Conservation (phyloP, 2,113 vertebrate genomes). For the Crotalus viridis region DNA sequence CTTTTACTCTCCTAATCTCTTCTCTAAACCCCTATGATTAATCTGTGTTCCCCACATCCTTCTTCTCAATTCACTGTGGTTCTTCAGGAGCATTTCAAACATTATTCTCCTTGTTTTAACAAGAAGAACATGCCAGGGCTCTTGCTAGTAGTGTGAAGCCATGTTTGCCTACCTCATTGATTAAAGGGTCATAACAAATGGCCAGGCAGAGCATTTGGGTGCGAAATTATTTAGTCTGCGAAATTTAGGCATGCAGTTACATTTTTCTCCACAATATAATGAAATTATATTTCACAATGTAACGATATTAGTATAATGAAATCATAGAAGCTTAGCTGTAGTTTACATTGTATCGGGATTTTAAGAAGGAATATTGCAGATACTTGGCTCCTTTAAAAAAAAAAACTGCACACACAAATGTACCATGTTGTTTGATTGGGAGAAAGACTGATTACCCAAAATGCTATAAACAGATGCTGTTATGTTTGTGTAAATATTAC, state of each 20-base stretch:
- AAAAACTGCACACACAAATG: not conserved
- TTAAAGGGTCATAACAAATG: not conserved
- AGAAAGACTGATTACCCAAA: not conserved
- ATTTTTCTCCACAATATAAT: not conserved
- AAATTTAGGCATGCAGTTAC: not conserved
- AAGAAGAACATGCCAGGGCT: not conserved
- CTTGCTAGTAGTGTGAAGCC: not conserved
- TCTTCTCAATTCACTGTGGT: conserved; percentile 1
- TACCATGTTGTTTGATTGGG: not conserved
- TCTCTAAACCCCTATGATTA: not conserved
- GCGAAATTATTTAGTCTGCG: not conserved
- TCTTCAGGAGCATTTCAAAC: not conserved
- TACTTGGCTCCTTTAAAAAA: not conserved
- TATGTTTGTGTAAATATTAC: not conserved
- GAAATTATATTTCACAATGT: not conserved
- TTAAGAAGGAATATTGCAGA: not conserved
- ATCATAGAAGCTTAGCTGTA: not conserved
- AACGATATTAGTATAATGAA: not conserved
- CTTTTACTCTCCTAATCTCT: not conserved
- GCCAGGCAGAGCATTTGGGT: not conserved
- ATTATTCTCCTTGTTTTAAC: not conserved
- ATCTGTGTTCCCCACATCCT: not conserved
- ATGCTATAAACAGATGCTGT: not conserved
- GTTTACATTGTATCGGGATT: not conserved
- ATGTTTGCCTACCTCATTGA: not conserved